These are phyloP conservation scores for Tapirus terrestris DNA, from an alignment of 2,113 vertebrate genomes.

Conservation along the genomic window DNA sequence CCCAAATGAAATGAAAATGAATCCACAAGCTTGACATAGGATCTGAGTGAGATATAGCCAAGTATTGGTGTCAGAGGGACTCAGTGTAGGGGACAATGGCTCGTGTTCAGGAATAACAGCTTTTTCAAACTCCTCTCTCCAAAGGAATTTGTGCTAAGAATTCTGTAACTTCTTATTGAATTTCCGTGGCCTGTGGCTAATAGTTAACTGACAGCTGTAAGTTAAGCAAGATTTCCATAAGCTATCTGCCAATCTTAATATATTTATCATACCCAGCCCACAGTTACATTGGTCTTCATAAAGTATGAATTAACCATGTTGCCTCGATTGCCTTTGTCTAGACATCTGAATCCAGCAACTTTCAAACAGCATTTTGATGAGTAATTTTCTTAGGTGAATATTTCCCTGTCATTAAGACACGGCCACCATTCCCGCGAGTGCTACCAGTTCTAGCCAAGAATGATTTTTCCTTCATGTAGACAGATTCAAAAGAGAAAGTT, in stretches of 20 bases:
- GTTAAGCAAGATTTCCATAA: slow-evolving; percentile 1
- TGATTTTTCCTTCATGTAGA: background rate
- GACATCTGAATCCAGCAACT: background rate
- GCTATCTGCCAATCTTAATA: background rate
- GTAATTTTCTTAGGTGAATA: background rate
- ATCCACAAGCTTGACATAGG: background rate
- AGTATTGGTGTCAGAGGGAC: background rate
- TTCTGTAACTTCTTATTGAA: background rate
- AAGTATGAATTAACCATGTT: background rate
- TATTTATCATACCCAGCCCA: background rate
- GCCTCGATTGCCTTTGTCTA: background rate
- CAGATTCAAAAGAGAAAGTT: background rate
- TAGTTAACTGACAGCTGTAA: background rate
- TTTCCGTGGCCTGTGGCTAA: background rate
- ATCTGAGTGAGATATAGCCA: background rate
- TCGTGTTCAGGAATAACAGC: background rate
- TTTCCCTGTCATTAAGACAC: background rate
- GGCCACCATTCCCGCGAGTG: background rate
- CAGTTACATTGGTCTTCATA: background rate
- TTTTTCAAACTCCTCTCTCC: background rate
- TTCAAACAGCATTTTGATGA: background rate
- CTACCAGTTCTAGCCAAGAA: background rate
- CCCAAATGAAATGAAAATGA: background rate
- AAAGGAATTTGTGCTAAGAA: background rate
- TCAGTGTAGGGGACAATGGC: background rate